Conservation (phyloP, 1,140 invertebrate species). For the Apis cerana region DNA sequence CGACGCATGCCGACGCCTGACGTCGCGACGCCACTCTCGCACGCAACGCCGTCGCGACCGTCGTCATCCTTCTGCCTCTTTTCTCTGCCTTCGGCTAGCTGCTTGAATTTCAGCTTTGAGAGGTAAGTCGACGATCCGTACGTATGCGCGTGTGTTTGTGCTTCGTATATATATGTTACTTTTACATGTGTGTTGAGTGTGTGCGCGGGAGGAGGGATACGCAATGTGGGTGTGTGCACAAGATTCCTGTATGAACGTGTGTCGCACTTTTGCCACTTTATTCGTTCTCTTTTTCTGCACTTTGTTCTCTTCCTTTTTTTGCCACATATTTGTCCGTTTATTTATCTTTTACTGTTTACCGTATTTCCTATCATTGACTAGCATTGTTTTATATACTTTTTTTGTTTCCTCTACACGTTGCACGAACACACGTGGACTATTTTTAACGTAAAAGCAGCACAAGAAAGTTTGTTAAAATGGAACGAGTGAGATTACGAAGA, state of each 20-base stretch:
- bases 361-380: not conserved
- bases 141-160: slow-evolving; percentile 19
- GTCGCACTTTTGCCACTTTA: slow-evolving; percentile 15
- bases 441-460: not conserved
- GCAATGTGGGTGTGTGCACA: not conserved
- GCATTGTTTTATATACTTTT: not conserved
- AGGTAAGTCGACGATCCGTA: slow-evolving; percentile 49
- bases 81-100: slow-evolving; percentile 46
- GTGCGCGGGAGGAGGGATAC: not conserved
- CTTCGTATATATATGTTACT: slow-evolving; percentile 4
- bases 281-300: not conserved
- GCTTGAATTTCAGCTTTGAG: slow-evolving; percentile 51
- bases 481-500: not conserved
- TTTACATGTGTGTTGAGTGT: not conserved
- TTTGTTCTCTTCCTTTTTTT: not conserved
- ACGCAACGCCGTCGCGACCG: slow-evolving; percentile 66
- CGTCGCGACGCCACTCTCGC: slow-evolving; percentile 75
- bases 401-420: not conserved
- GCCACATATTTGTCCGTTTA: not conserved
- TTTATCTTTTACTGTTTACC: not conserved
- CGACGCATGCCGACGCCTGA: slow-evolving; percentile 66
- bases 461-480: too few species aligned
- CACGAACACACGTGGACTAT: not conserved
- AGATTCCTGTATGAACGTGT: slow-evolving; percentile 17
- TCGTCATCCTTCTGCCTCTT: slow-evolving; percentile 51